Percentiles rank a stretch among this genome's conserved stretches.
phyloP scores from a whole-genome alignment of 2,888 invertebrate species.

The Luffia ferchaultella region DNA sequence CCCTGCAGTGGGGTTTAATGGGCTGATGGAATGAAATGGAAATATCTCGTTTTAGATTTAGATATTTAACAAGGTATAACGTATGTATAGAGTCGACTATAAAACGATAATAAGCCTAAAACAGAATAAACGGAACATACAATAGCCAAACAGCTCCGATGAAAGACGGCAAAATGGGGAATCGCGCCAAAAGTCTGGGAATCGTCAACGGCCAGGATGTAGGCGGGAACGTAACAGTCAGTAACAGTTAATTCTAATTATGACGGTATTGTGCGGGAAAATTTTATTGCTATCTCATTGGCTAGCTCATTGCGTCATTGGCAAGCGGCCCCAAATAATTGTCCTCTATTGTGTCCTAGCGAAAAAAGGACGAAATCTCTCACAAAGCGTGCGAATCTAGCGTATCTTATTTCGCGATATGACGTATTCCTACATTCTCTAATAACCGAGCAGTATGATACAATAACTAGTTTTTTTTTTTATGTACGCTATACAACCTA shows the following conservation, averaged over 20 bases:
- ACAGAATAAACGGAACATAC: too few species aligned
- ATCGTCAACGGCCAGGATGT: constrained; percentile 28
- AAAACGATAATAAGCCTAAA: too few species aligned
- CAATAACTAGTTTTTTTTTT: background rate
- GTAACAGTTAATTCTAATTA: constrained; percentile 59
- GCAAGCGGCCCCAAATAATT: constrained; percentile 32
- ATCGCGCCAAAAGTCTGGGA: constrained; percentile 1
- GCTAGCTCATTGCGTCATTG: constrained; percentile 42
- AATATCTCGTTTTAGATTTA: too few species aligned
- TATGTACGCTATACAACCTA: background rate
- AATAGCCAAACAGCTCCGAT: too few species aligned
- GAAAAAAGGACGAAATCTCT: constrained; percentile 37
- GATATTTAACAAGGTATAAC: too few species aligned
- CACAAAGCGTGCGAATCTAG: constrained; percentile 53
- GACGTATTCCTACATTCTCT: too few species aligned
- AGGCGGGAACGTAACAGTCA: constrained; percentile 58
- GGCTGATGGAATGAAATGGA: too few species aligned
- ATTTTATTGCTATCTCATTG: constrained; percentile 65
- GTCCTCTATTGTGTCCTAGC: constrained; percentile 45
- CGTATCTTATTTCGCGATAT: constrained; percentile 32
- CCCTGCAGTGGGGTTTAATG: too few species aligned
- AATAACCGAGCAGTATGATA: too few species aligned
- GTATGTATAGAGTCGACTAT: too few species aligned
- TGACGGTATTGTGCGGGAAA: constrained; percentile 52
- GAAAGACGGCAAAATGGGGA: too few species aligned